Evolutionary conservation across 2,888 invertebrate species (phyloP), one percentile per base, ranked within the genome.

Genomic region (Perdita meconis): DNA sequence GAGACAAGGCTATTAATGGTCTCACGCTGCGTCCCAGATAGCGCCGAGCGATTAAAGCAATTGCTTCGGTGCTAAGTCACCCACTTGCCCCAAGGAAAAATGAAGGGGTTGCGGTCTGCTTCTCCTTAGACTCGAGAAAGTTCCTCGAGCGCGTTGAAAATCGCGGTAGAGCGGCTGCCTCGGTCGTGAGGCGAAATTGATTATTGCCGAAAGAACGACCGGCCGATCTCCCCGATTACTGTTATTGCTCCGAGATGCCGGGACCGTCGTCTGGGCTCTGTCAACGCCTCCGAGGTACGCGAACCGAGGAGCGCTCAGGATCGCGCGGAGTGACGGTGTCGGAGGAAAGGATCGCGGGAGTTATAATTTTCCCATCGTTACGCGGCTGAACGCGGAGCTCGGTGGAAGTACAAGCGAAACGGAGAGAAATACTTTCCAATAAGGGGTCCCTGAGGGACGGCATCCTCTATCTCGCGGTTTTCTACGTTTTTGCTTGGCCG

Each of bases 11-110:
- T 80, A 77, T 83, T 86, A 88, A 88, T 84, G 87, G 85, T 81
- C 83, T 80, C 81, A 84, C 83, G 83, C 51, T 74, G 78, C 78
- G 76, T 72, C 78, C 76, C 80, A 81, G 77, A 84, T 83, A 79
- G 80, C 82, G 80, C 78, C 86, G 79, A 82, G 82, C 82, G 87
- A 88, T 88, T 88, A 88, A 88, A 84, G 84, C 88, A 88, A 88
- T 88, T 88, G 85, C 83, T 79, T 73, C 68, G 60, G 74, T 61
- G 77, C 74, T 73, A 73, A 82, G 80, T 78, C 82, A 79, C 81
- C 74, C 82, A 26, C 65, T 73, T 71, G 56, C 59, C 13, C 44
- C 51, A 65, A 24, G 55, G 12, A 42, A 40, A 47, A 59, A 34
- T 30, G 13, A 10, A 34, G 42, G 16, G 10, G 34, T n/a, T 13